Conservation (phyloP, 2,113 vertebrate genomes). For the Ploceus nigricollis region DNA sequence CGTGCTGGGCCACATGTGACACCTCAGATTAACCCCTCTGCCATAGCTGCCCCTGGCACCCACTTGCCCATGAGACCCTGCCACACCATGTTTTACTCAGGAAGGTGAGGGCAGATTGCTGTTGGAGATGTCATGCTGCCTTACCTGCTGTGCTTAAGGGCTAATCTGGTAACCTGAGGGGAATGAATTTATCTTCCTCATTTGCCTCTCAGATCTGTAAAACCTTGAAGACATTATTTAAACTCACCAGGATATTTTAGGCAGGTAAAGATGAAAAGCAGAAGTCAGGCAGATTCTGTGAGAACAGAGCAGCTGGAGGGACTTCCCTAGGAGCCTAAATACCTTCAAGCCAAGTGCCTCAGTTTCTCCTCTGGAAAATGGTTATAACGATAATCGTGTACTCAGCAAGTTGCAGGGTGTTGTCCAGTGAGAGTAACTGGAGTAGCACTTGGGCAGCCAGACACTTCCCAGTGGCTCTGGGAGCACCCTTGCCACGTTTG, state of each 20-base stretch:
- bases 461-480: background rate
- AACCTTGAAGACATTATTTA: background rate
- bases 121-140: background rate
- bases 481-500: background rate
- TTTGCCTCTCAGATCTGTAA: background rate
- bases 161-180: background rate
- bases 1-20: rapidly evolving
- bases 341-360: background rate
- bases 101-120: background rate
- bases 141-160: background rate
- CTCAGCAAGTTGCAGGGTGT: background rate
- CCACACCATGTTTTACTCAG: rapidly evolving
- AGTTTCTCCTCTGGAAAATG: background rate
- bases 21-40: background rate
- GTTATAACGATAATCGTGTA: background rate
- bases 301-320: background rate
- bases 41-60: background rate
- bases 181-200: background rate
- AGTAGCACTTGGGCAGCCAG: background rate
- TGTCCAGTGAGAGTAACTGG: background rate
- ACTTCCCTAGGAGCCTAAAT: background rate
- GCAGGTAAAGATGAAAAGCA: background rate
- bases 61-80: rapidly evolving
- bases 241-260: background rate
- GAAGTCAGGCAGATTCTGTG: background rate